Evolutionary conservation across 2,888 invertebrate genomes (phyloP).

Genomic region (Tolmerus cingulatus): DNA sequence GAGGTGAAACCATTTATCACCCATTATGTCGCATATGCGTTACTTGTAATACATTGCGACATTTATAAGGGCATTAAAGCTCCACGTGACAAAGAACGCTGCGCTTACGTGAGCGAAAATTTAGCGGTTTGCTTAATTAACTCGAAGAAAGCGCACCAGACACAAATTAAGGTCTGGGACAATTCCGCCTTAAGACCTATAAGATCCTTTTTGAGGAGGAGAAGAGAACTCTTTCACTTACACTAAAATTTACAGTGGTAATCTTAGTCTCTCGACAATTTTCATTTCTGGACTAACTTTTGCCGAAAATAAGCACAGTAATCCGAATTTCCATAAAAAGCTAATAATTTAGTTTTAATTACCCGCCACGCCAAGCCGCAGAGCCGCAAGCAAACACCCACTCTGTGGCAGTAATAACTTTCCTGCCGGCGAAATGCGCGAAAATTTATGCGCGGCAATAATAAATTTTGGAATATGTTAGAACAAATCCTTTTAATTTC

Average conservation of each 20-base stretch:
- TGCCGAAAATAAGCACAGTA: constrained; percentile 28
- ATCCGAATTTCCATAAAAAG: constrained; percentile 44
- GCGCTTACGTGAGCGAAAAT: not conserved
- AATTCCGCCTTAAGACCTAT: not conserved
- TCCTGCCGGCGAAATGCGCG: constrained; percentile 29
- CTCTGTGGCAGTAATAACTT: constrained; percentile 25
- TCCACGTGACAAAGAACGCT: not conserved
- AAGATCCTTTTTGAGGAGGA: not conserved
- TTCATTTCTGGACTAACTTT: constrained; percentile 33
- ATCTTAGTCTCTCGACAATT: constrained; percentile 37
- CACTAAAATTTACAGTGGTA: constrained; percentile 21
- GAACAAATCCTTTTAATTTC: constrained; percentile 45
- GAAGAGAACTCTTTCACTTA: constrained; percentile 36
- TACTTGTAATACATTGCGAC: not conserved
- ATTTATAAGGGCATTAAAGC: not conserved
- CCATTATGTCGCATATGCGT: not conserved
- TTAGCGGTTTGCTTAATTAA: not conserved
- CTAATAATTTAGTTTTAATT: constrained; percentile 45
- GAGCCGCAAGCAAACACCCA: constrained; percentile 14
- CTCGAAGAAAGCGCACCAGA: not conserved
- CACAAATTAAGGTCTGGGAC: not conserved
- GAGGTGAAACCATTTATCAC: not conserved
- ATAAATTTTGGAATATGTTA: constrained; percentile 44
- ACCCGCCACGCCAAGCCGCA: constrained; percentile 11
- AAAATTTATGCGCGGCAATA: constrained; percentile 39